phyloP scores from a whole-genome alignment of 2,888 invertebrate genomes.

The Dynastes grantii region DNA sequence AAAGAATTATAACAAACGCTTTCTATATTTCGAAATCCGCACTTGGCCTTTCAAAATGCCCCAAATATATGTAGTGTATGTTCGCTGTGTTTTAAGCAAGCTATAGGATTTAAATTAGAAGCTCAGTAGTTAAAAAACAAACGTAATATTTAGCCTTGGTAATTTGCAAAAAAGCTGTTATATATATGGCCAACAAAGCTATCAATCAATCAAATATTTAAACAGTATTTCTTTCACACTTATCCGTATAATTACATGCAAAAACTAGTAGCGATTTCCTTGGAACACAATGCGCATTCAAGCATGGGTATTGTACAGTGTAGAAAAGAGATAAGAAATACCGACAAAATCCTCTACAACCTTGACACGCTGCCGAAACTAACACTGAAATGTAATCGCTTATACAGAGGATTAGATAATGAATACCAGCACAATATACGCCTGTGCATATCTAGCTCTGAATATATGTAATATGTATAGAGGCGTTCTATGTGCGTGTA shows the following conservation, averaged over 20 bases:
- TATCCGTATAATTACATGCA: background rate
- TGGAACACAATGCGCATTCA: background rate
- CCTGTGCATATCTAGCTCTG: background rate
- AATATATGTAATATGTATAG: background rate
- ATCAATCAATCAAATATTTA: background rate
- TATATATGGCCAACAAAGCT: background rate
- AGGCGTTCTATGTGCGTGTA: background rate
- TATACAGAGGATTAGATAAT: constrained; percentile 9
- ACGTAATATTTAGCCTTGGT: background rate
- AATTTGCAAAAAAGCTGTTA: background rate
- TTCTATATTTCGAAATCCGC: too few species aligned
- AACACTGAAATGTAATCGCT: constrained; percentile 11
- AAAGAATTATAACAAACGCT: too few species aligned
- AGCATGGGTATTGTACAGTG: background rate
- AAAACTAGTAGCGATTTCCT: background rate
- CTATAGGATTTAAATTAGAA: too few species aligned
- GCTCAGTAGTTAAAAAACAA: background rate
- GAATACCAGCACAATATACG: background rate
- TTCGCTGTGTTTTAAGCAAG: too few species aligned
- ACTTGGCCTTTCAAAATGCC: too few species aligned
- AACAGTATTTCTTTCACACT: background rate
- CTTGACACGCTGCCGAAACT: constrained; percentile 22
- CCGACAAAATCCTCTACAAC: constrained; percentile 1
- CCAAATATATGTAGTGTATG: too few species aligned
- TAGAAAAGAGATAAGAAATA: constrained; percentile 4